Percentiles rank a stretch among this genome's conserved stretches.
Evolutionary conservation across 1,140 invertebrate species (phyloP).

Genomic region (Brachionus calyciflorus): DNA sequence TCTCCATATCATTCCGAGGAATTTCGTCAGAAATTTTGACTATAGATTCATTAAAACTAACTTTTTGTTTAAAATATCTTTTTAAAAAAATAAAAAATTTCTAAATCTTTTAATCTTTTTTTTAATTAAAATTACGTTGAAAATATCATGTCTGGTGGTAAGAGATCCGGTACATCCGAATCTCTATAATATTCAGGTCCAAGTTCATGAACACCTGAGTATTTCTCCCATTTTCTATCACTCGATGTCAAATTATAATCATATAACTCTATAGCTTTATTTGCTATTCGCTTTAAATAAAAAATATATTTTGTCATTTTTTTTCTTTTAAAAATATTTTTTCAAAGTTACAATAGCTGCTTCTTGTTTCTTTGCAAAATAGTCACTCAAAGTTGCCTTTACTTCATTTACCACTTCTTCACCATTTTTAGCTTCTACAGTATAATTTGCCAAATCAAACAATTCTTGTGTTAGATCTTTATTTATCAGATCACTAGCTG

Average conservation of each 20-base stretch:
- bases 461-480: slow-evolving; percentile 58
- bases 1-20: slow-evolving; percentile 55
- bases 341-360: slow-evolving; percentile 55
- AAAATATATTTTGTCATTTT: slow-evolving; percentile 11
- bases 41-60: slow-evolving; percentile 56
- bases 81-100: background rate
- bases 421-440: slow-evolving; percentile 59
- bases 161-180: slow-evolving; percentile 59
- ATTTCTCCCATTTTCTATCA: slow-evolving; percentile 48
- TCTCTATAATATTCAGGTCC: slow-evolving; percentile 55
- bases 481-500: slow-evolving; percentile 61
- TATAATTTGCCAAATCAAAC: slow-evolving; percentile 60
- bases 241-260: slow-evolving; percentile 52
- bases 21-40: slow-evolving; percentile 63
- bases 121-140: slow-evolving; percentile 53
- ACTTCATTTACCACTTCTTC: slow-evolving; percentile 55
- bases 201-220: slow-evolving; percentile 52
- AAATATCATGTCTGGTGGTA: slow-evolving; percentile 56
- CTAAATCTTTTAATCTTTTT: background rate
- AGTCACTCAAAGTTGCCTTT: slow-evolving; percentile 56
- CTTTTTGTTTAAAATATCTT: slow-evolving; percentile 59
- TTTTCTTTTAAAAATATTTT: background rate
- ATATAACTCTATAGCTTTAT: slow-evolving; percentile 56
- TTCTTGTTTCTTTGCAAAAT: slow-evolving; percentile 58
- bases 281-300: slow-evolving; percentile 55